Base-by-base conservation (phyloP, 2,113 vertebrate genomes). In the Danionella cerebrum region DNA sequence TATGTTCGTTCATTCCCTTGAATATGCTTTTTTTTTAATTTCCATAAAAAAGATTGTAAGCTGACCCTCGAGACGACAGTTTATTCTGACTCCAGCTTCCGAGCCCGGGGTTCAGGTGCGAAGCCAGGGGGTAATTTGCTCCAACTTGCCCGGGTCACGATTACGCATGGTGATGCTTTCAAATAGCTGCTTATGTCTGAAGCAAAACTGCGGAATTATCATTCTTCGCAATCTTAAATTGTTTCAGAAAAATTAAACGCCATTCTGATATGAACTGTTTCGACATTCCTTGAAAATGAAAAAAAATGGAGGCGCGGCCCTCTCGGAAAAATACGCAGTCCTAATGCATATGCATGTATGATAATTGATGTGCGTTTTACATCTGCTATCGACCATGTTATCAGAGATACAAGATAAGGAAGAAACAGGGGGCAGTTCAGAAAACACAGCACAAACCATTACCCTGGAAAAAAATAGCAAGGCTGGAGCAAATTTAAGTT, bases 301-400 rank as follows among this genome's bases (percentile, higher is more conserved):
- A 52, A n/a, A 67, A 67, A 55, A 70, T 65, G 77, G 79, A 87
- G 86, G 86, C 76, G 86, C 82, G 82, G 83, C 80, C 79, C 71
- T 75, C 71, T 57, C 42, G 48, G 70, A 77, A 88, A 89, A 89
- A 88, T 83, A 86, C 87, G 86, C 87, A 90, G 85, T 85, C 80
- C 82, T 83, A 73, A 86, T 86, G 79, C 86, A 85, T 87, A 84
- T 86, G 85, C 84, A 86, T 83, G 79, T 80, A 71, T 82, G 80
- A 82, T 82, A 82, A 84, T 83, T 78, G 70, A 79, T 45, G 65
- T 52, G 62, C 67, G 65, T 68, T 78, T 67, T 53, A 62, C 51
- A 24, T 48, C 14, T 58, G 52, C 35, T 52, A 27, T 41, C 57
- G 59, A 57, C 48, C 59, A 18, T 38, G 47, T 57, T 27, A 51